A percentile compares a stretch with the other conserved stretches of the same genome.
Conservation (phyloP, 2,888 invertebrate genomes). For the Imbricaverruca yamaguchii region DNA sequence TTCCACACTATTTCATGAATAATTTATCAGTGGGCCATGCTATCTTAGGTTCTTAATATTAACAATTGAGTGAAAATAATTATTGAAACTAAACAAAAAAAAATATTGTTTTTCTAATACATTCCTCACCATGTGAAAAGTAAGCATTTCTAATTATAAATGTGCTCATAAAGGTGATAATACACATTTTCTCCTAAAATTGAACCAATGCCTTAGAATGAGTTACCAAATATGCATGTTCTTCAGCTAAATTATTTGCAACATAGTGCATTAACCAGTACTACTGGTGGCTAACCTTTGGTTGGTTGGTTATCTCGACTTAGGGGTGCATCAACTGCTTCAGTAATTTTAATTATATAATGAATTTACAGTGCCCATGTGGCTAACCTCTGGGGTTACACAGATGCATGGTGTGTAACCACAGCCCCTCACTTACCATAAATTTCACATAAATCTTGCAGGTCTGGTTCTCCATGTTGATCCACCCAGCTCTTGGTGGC, state of each 20-base stretch:
- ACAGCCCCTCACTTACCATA: conserved; percentile 8
- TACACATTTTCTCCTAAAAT: too few relatives aligned
- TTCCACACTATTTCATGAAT: too few relatives aligned
- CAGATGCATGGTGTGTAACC: not conserved
- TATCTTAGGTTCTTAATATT: too few relatives aligned
- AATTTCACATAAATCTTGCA: not conserved
- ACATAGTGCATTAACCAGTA: not conserved
- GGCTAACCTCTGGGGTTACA: not conserved
- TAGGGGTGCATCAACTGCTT: too few relatives aligned
- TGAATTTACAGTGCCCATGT: not conserved
- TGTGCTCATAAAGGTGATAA: too few relatives aligned
- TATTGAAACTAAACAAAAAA: too few relatives aligned
- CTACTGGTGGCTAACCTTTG: not conserved
- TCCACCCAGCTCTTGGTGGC: conserved; percentile 29
- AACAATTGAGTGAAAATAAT: too few relatives aligned
- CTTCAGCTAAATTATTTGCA: not conserved
- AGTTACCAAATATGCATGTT: not conserved
- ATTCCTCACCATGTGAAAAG: too few relatives aligned
- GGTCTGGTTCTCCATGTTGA: not conserved
- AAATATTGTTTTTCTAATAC: too few relatives aligned
- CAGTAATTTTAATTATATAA: not conserved
- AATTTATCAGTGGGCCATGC: too few relatives aligned
- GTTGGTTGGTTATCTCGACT: too few relatives aligned
- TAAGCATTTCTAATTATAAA: too few relatives aligned
- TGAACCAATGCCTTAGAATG: not conserved